Conservation (phyloP, 2,113 vertebrate genomes). For the Platysternon megacephalum region DNA sequence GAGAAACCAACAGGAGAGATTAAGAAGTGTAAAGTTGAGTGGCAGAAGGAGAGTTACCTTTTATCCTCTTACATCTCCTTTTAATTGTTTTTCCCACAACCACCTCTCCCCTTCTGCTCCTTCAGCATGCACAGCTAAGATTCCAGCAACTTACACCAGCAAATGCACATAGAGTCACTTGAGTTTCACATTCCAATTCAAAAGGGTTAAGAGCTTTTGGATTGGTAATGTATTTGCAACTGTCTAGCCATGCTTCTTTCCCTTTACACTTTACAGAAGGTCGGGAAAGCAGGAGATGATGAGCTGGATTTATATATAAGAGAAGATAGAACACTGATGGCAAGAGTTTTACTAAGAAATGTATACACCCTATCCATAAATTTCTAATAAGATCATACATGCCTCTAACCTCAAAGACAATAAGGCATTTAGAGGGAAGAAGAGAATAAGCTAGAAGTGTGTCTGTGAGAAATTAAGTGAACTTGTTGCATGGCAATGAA, state of each 20-base stretch:
- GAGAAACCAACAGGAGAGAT: neutral
- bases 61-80: neutral
- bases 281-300: neutral
- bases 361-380: neutral
- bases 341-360: neutral
- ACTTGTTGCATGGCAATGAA: neutral
- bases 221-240: neutral
- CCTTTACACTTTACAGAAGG: neutral
- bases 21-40: neutral
- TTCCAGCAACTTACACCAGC: fast-evolving
- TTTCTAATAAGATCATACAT: neutral
- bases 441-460: fast-evolving
- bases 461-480: neutral
- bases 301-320: neutral
- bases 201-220: neutral
- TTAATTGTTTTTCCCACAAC: neutral
- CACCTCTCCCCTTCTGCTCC: neutral
- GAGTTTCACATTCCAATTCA: neutral
- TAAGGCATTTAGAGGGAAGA: neutral
- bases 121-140: neutral
- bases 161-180: neutral
- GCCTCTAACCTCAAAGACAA: neutral
- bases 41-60: neutral
- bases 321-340: neutral
- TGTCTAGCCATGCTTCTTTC: neutral